Evolutionary conservation across 2,888 invertebrate species (phyloP), one percentile per base, ranked within the genome.

Genomic region (Tillus elongatus): DNA sequence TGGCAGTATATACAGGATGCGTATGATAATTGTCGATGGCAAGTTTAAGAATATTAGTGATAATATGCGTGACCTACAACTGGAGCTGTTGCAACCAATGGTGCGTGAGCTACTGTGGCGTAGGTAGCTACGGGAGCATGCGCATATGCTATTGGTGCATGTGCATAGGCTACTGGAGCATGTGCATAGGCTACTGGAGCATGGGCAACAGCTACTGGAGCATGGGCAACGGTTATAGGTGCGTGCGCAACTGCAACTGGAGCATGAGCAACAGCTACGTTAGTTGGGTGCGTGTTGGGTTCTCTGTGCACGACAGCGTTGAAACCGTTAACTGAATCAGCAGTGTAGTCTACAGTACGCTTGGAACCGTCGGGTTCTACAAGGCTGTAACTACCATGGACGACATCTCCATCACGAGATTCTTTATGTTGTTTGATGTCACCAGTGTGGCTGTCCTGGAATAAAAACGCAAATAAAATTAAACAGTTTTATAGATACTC

Each of bases 151-250:
- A 45, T n/a, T 6, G 47, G 42, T 24, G 39, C 40, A 9, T 45
- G 44, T 11, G 42, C 35, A 4, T 37, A 16, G 11, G 39, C 35
- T n/a, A 46, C 24, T 3, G 51, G 51, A 27, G 51, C 50, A 28
- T 50, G 47, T 11, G 51, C 49, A 4, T 49, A 37, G 11, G 54
- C 46, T 6, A 47, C 37, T 54, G 49, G 69, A 61, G 53, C 69
- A 63, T 24, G 70, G 56, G 56, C 63, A 52, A 60, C 33, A 48
- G 49, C 43, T 13, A 48, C 31, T 33, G 53, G 50, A 35, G 51
- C 45, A 41, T 49, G 46, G 14, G 46, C 51, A 15, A 47, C 42
- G 28, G 51, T 45, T 15, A 43, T 31, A 28, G 44, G 41, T 10
- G 40, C 41, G 16, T 42, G 41, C 16, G 47, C 40, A 24, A 41